These are phyloP conservation scores for Eupithecia dodoneata DNA, from an alignment of 2,888 invertebrate genomes.

Conservation along the genomic window DNA sequence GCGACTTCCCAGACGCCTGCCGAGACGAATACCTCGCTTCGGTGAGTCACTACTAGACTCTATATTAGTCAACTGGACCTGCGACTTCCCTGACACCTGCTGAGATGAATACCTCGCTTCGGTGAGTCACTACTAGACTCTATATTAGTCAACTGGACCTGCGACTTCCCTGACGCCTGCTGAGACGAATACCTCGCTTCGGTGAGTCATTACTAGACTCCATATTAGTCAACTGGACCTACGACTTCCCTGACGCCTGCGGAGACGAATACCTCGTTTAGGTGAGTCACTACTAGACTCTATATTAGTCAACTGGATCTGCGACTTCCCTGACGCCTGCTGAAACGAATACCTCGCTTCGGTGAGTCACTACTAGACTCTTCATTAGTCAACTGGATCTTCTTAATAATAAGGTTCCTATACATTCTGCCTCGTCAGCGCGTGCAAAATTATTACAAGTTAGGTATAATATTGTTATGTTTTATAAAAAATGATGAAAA, in stretches of 20 bases:
- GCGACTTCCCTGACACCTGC: conserved; percentile 66
- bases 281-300: conserved; percentile 51
- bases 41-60: conserved; percentile 51
- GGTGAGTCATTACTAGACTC: conserved; percentile 51
- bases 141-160: conserved; percentile 62
- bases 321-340: too few relatives aligned
- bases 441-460: too few relatives aligned
- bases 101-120: conserved; percentile 74
- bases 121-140: conserved; percentile 53
- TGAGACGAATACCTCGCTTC: conserved; percentile 74
- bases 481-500: too few relatives aligned
- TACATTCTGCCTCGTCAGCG: too few relatives aligned
- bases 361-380: too few relatives aligned
- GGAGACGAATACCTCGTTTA: conserved; percentile 74
- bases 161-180: conserved; percentile 66
- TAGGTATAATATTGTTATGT: too few relatives aligned
- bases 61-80: conserved; percentile 62
- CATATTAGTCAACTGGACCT: conserved; percentile 62
- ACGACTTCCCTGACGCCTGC: conserved; percentile 66
- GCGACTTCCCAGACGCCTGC: conserved; percentile 66
- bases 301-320: too few relatives aligned
- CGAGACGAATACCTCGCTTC: conserved; percentile 75
- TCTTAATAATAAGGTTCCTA: too few relatives aligned
- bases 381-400: too few relatives aligned
- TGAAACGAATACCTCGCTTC: too few relatives aligned